Percentiles rank a stretch among this genome's conserved stretches.
Evolutionary conservation across 2,113 vertebrate species (phyloP).

Genomic region (Phalacrocorax aristotelis): DNA sequence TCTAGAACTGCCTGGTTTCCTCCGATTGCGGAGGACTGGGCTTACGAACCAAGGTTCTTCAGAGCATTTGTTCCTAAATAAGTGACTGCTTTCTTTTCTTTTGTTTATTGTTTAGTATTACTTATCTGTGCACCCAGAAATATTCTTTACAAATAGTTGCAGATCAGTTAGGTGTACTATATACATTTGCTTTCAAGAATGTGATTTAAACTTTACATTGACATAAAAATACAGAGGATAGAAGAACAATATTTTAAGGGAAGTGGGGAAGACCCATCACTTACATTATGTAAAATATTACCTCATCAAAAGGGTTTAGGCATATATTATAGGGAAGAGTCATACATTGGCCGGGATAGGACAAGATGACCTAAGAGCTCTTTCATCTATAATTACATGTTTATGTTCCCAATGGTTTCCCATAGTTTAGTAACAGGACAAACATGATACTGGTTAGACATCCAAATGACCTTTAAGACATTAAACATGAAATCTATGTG

Average conservation of each 20-base stretch:
- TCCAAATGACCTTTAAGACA: neutral
- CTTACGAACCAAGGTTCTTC: neutral
- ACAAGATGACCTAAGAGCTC: neutral
- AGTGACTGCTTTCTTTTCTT: neutral
- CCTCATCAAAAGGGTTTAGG: neutral
- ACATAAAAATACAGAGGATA: neutral
- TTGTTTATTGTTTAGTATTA: neutral
- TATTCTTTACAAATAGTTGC: neutral
- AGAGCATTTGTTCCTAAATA: neutral
- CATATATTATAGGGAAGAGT: neutral
- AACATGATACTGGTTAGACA: neutral
- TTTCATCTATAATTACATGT: slow-evolving; percentile 5
- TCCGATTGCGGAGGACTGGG: neutral
- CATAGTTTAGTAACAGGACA: neutral
- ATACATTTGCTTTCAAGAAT: neutral
- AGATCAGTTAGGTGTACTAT: neutral
- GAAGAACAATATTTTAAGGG: neutral
- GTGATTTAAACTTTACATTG: neutral
- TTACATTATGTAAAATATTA: neutral
- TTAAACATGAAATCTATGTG: neutral
- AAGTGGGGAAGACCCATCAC: neutral
- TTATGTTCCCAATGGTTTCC: neutral
- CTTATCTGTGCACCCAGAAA: neutral
- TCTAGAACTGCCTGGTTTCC: neutral
- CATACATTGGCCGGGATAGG: neutral